These are phyloP conservation scores for Oxyura jamaicensis DNA, from an alignment of 2,113 vertebrate species.

Conservation along the genomic window DNA sequence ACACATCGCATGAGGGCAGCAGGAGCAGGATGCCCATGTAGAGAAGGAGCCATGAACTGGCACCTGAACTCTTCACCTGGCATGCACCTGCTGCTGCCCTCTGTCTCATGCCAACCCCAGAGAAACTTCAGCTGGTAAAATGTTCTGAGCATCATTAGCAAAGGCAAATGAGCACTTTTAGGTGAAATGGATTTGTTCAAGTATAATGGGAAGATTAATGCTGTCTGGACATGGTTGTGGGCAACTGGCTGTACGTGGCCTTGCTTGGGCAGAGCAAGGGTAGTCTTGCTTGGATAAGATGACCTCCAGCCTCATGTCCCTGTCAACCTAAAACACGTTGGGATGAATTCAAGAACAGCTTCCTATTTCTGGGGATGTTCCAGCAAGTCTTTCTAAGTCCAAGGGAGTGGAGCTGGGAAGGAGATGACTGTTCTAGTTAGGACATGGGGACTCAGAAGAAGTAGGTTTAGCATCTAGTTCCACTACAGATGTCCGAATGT, in stretches of 20 bases:
- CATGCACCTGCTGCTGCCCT: accelerated
- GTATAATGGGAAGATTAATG: not conserved
- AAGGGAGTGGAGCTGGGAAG: not conserved
- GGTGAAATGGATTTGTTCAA: not conserved
- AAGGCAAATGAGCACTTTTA: not conserved
- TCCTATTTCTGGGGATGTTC: not conserved
- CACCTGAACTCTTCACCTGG: not conserved
- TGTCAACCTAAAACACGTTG: no score
- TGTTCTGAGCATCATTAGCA: accelerated
- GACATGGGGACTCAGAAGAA: not conserved
- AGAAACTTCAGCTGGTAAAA: not conserved
- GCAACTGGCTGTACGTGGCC: not conserved
- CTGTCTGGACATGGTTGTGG: not conserved
- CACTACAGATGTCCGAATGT: not conserved
- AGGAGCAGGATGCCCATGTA: not conserved
- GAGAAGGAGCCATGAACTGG: not conserved
- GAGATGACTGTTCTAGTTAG: not conserved
- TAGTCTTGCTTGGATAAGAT: not conserved
- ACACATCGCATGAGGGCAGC: not conserved
- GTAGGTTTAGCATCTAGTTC: not conserved
- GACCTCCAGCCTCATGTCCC: not conserved
- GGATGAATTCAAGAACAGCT: not conserved
- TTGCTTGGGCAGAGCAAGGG: not conserved
- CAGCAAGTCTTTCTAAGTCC: not conserved
- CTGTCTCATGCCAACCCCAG: accelerated